Conservation (phyloP, 2,113 vertebrate species). For the Spheniscus mendiculus region DNA sequence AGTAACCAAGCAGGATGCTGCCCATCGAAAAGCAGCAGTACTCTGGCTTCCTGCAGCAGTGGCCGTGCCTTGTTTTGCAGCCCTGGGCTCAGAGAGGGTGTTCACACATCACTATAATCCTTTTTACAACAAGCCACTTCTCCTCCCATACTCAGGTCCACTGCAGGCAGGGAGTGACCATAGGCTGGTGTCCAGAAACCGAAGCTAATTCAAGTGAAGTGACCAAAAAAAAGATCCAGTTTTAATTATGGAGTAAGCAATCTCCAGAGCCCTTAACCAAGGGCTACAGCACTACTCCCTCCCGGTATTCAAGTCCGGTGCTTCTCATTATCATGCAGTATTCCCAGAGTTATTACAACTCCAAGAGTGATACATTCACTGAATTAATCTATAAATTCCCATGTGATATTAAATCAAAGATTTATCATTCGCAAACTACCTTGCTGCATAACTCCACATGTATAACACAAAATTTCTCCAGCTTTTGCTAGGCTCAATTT, state of each 20-base stretch:
- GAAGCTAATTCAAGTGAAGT: background rate
- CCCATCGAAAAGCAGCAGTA: accelerated
- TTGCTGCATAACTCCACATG: background rate
- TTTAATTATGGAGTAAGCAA: background rate
- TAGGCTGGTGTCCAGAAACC: background rate
- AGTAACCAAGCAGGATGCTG: background rate
- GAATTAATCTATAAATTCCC: background rate
- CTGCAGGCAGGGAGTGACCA: background rate
- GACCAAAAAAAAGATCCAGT: background rate
- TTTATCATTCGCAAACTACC: background rate
- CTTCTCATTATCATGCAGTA: background rate
- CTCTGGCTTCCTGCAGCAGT: accelerated
- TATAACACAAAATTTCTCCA: background rate
- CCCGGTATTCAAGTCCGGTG: background rate
- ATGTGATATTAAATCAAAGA: background rate
- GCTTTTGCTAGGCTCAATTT: background rate
- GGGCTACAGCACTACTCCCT: accelerated
- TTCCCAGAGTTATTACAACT: background rate
- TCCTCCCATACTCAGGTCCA: background rate
- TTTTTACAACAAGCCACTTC: background rate
- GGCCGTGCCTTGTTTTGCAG: accelerated
- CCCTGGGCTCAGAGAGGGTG: background rate
- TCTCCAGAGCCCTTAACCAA: background rate
- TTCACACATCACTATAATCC: background rate
- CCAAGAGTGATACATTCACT: background rate